Base-by-base conservation (phyloP, 2,113 vertebrate species). In the Apeltes quadracus region DNA sequence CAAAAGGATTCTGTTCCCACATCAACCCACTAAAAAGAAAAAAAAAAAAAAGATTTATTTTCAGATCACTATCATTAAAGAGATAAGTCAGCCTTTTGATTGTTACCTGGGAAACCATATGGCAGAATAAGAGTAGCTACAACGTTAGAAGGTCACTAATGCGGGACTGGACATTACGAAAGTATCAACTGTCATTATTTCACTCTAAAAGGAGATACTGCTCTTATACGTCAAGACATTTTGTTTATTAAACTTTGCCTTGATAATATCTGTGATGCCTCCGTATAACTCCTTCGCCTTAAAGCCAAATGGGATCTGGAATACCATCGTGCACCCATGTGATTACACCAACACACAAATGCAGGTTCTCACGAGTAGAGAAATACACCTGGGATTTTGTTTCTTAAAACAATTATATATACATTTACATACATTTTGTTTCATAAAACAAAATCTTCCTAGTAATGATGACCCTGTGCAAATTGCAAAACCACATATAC, bases 251-350 rank as follows among this genome's bases (percentile, higher is more conserved):
- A 63, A 48, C 27, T 32, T 56, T 14, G 2, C 50, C 11, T 41
- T 41, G 15, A 55, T 46, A 15, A 46, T 58, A 18, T 43, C n/a
- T 46, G 43, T 46, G 27, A 22, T 46, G n/a, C 54, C 20, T 50
- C 4, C 27, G n/a, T 39, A 23, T 1, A 54, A 36, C 44, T 61
- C n/a, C 20, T 27, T 54, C n/a, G 18, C 29, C 15, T 39, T 7
- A 43, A 65, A 76, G 22, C 70, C 80, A 7, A 63, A 44, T 0
- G 3, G 59, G 61, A 83, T 58, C 34, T 39, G 9, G 15, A 72
- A 34, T 72, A 62, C 65, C 61, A 57, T 3, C 10, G 22, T 29
- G 32, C 27, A 48, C 14, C 51, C n/a, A 27, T 18, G 66, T 68
- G 71, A 63, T 73, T 69, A 67, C 18, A 23, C 56, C n/a, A 38